Evolutionary conservation across 1,140 invertebrate genomes (phyloP).

Genomic region (Rhizoglyphus robini): DNA sequence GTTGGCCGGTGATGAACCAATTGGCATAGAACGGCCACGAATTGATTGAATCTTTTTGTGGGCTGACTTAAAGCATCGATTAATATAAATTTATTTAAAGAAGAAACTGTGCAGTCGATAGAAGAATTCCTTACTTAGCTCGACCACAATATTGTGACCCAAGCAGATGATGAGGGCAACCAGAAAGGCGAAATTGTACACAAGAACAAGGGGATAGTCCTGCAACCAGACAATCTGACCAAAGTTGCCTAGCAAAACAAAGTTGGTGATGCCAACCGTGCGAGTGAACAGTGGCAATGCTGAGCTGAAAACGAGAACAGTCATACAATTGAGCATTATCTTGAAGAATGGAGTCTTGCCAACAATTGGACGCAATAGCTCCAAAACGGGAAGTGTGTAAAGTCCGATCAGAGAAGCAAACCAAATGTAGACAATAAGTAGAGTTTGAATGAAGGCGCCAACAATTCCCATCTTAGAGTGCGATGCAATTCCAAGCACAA

Average conservation of each 20-base stretch:
- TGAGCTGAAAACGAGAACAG: constrained; percentile 78
- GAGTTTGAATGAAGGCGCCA: no score
- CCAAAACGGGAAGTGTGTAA: constrained; percentile 64
- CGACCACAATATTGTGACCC: constrained; percentile 10
- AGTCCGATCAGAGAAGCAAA: constrained; percentile 83
- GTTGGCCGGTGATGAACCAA: no score
- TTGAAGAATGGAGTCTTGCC: no score
- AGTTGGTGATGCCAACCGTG: constrained; percentile 98
- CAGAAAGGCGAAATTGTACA: constrained; percentile 86
- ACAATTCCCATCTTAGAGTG: no score
- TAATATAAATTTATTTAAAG: no score
- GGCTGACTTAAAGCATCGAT: no score
- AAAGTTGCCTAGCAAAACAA: constrained; percentile 92
- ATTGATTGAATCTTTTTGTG: no score
- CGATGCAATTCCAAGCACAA: constrained; percentile 80
- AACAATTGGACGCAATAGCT: constrained; percentile 52
- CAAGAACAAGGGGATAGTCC: constrained; percentile 79
- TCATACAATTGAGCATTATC: no score
- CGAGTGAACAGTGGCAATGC: constrained; percentile 84
- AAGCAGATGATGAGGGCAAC: constrained; percentile 69
- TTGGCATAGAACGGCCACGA: no score
- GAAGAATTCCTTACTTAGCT: constrained; percentile 16
- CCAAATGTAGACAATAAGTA: constrained; percentile 82
- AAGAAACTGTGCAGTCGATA: no score
- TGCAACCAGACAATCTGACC: no score